Conservation (phyloP, 2,888 invertebrate genomes). For the Patella ulyssiponensis region DNA sequence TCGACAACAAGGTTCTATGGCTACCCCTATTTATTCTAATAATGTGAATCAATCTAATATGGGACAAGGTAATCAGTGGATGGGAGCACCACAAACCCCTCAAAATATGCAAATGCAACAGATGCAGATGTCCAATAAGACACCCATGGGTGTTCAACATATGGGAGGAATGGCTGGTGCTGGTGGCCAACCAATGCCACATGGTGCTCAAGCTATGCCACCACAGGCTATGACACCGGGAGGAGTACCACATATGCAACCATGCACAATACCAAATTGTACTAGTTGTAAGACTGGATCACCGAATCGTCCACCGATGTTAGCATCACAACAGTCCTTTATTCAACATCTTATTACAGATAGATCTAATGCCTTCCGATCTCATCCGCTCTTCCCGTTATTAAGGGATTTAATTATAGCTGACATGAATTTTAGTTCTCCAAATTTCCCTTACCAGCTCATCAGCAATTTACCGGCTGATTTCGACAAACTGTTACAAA, state of each 20-base stretch:
- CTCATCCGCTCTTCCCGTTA: conserved; percentile 70
- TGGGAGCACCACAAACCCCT: conserved; percentile 20
- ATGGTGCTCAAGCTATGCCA: conserved; percentile 8
- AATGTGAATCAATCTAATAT: conserved; percentile 10
- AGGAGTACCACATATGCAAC: conserved; percentile 28
- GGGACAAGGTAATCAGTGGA: conserved; percentile 13
- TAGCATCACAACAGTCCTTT: conserved; percentile 67
- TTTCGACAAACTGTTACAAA: conserved; percentile 69
- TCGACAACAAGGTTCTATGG: conserved; percentile 18
- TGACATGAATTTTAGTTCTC: conserved; percentile 70
- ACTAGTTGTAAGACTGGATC: conserved; percentile 58
- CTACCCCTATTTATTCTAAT: conserved; percentile 13
- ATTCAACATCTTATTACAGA: conserved; percentile 69
- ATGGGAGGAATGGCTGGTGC: conserved; percentile 17
- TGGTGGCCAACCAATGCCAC: conserved; percentile 16
- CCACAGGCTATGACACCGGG: not conserved
- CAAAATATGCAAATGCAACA: conserved; percentile 34
- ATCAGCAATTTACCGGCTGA: conserved; percentile 69
- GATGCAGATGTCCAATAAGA: conserved; percentile 26
- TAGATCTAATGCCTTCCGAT: conserved; percentile 68
- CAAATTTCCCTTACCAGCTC: conserved; percentile 69
- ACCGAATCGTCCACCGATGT: conserved; percentile 54
- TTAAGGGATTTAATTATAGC: conserved; percentile 71
- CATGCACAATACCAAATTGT: conserved; percentile 57
- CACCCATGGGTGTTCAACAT: conserved; percentile 13